Evolutionary conservation across 2,797 vertebrate genomes (phyloP), one percentile per base, ranked within the genome.

Genomic region (Pelobates cultripes): DNA sequence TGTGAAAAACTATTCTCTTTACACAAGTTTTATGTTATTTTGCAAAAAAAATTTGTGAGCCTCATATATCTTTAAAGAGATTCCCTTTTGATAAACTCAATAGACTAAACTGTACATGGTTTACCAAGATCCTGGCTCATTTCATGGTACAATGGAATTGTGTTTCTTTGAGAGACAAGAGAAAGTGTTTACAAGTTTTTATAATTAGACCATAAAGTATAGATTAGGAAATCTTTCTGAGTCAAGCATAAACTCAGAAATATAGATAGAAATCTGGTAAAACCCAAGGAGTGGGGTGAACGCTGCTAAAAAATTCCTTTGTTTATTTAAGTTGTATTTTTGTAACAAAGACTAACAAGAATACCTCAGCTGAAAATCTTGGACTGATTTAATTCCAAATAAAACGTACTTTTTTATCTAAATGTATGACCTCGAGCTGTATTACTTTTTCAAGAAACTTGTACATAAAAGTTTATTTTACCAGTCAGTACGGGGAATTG

Each of bases 181-280:
- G 55, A 14, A 57, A 9, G 4, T 57, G 55, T 57, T 12, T 15
- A 57, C 55, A 57, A 12, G 14, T 57, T 57, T 57, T 57, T 57
- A 15, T 57, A 57, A 57, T 57, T 57, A 57, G 14, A 57, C 13
- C 55, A 57, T 14, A 12, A 12, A 14, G 55, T 14, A 15, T 12
- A 57, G 55, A 57, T 57, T 57, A 12, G 1, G 55, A 57, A 57
- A 57, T 51, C 2, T 51, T 10, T 51, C 47, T 6, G 66, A 70
- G 55, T 51, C 51, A 42, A 69, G 9, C 75, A 57, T 61, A 77
- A 69, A 77, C 43, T 55, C 69, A 77, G 40, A 60, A 51, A 77
- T 77, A 8, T 69, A 69, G 47, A 60, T 69, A 10, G 51, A 41
- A 77, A 77, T 77, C 75, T 77, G 14, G 7, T 53, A 43, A 57